Evolutionary conservation across 2,797 vertebrate genomes (phyloP), one percentile per base, ranked within the genome.

Genomic region (Sparus aurata): DNA sequence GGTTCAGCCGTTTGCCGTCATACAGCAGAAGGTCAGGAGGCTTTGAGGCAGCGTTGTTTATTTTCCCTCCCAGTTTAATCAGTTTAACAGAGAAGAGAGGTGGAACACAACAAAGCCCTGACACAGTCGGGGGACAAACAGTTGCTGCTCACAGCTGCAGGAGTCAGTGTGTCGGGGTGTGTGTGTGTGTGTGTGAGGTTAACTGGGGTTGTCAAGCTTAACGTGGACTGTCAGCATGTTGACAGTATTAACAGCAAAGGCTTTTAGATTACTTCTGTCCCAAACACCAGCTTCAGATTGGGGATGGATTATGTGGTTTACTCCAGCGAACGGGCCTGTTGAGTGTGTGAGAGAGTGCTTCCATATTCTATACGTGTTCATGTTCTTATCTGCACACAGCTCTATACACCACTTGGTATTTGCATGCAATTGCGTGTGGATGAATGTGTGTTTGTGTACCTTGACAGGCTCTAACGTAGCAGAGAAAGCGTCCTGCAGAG

Each of bases 401-500:
- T 68, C 18, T 27, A 43, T 22, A 34, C 4, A 61, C 3, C 7
- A n/a, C 22, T 16, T 23, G n/a, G 22, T 27, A 1, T 52, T 1
- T 20, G 41, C 22, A 27, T 45, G 18, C 12, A 27, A 2, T 1
- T 45, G 65, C 60, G 47, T 27, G 61, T 67, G 30, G 30, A 34
- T 5, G 30, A 34, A 61, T 64, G 47, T 27, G 61, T 67, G 27
- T 27, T 27, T 27, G 27, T 18, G 84, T 93, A 99, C 98, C 97
- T 99, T 99, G 77, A 99, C 98, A 0, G 98, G 98, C 84, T 99
- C 97, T 57, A 99, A 88, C 0, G 98, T 99, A 34, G 97, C 97
- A 9, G 97, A 98, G 89, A 99, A 99, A 0, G 98, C 98, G 0
- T 99, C 97, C 91, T 99, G 98, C 85, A 99, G 94, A 7, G 98